phyloP scores from a whole-genome alignment of 2,797 vertebrate genomes.

The Eurystomus glaucurus region DNA sequence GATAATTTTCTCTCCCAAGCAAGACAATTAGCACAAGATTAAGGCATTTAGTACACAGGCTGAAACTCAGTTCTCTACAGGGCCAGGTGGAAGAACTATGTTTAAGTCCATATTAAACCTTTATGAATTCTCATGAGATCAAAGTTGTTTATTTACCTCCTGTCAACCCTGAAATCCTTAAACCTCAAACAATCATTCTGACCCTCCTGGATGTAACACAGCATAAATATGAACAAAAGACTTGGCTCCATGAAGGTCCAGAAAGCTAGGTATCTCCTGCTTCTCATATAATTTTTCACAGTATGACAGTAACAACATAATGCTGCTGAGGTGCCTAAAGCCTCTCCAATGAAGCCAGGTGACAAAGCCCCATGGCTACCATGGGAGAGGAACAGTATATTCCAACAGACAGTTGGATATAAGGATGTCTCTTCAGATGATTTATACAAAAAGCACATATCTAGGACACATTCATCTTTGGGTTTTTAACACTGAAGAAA shows the following conservation, averaged over 20 bases:
- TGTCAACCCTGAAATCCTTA: neutral
- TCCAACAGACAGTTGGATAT: neutral
- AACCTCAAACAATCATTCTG: neutral
- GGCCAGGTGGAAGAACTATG: neutral
- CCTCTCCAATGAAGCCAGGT: neutral
- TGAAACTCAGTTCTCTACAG: neutral
- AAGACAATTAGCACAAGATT: neutral
- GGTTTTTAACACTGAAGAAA: neutral
- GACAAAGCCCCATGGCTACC: neutral
- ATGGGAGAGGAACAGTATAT: neutral
- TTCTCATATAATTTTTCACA: neutral
- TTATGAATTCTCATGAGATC: neutral
- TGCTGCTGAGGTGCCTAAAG: neutral
- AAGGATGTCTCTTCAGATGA: neutral
- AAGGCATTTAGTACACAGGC: neutral
- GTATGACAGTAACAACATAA: neutral
- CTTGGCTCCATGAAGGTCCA: neutral
- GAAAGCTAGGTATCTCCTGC: neutral
- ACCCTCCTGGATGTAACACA: neutral
- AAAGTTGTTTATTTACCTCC: neutral
- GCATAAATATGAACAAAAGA: neutral
- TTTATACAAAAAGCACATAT: neutral
- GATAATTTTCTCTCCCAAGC: neutral
- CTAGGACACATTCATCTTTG: rapidly evolving
- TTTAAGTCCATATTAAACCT: neutral